Conservation (phyloP, 2,888 invertebrate genomes). For the Rhingia campestris region DNA sequence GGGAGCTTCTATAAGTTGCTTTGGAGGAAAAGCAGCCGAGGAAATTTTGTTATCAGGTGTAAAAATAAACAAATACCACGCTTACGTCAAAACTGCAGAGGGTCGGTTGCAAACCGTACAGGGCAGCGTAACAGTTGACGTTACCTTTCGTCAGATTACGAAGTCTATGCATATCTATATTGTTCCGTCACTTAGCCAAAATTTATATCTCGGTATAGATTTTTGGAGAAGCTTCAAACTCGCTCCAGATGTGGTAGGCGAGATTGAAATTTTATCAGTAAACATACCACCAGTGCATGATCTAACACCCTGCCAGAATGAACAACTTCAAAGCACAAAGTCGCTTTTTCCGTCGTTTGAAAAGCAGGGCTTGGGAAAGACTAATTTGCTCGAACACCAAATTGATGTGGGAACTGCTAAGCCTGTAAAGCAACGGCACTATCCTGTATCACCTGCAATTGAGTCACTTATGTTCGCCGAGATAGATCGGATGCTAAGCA, state of each 20-base stretch:
- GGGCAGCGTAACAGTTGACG: slow-evolving; percentile 16
- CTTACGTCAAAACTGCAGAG: slow-evolving; percentile 51
- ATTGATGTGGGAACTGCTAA: no score
- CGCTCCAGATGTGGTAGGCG: slow-evolving; percentile 27
- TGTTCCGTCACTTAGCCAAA: slow-evolving; percentile 40
- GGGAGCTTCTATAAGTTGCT: no score
- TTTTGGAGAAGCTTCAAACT: slow-evolving; percentile 50
- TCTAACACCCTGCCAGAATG: background rate
- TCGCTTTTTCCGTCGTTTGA: slow-evolving; percentile 51
- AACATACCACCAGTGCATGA: slow-evolving; percentile 18
- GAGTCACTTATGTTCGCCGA: slow-evolving; percentile 73
- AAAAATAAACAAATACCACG: background rate
- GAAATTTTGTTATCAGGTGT: slow-evolving; percentile 26
- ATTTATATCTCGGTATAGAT: slow-evolving; percentile 51
- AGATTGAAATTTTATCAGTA: background rate
- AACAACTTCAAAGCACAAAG: no score
- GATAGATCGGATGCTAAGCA: slow-evolving; percentile 76
- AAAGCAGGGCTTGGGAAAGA: slow-evolving; percentile 57
- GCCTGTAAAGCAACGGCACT: slow-evolving; percentile 61
- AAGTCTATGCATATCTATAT: slow-evolving; percentile 43
- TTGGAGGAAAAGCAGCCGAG: slow-evolving; percentile 36
- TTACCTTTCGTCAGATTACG: slow-evolving; percentile 13
- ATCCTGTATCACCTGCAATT: slow-evolving; percentile 56
- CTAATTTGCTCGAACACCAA: slow-evolving; percentile 40
- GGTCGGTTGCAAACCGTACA: slow-evolving; percentile 45